Conservation (phyloP, 2,113 vertebrate species). For the Crypturellus undulatus region DNA sequence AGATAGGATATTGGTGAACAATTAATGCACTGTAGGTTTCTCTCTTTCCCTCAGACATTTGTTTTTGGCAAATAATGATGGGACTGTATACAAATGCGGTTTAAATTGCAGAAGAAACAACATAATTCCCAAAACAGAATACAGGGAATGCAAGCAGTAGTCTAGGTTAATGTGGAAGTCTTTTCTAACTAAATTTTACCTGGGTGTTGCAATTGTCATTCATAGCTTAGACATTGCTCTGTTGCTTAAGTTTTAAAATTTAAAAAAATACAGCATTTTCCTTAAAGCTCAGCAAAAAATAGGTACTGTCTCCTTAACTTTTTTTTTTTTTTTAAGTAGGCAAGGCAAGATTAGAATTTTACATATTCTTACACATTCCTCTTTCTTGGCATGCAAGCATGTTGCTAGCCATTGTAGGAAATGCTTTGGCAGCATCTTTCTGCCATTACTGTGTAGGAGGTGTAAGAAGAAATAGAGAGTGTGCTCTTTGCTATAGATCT, state of each 20-base stretch:
- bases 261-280: background rate
- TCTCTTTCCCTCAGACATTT: background rate
- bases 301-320: background rate
- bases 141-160: background rate
- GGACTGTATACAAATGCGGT: background rate
- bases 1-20: background rate
- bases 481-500: background rate
- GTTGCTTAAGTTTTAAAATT: background rate
- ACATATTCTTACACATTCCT: constrained; percentile 35
- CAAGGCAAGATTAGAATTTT: constrained; percentile 43
- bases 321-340: background rate
- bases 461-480: constrained; percentile 46
- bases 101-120: background rate
- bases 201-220: background rate
- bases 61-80: background rate
- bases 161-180: background rate
- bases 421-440: constrained; percentile 57
- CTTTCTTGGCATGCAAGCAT: constrained; percentile 47
- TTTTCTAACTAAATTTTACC: background rate
- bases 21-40: background rate
- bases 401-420: constrained; percentile 38
- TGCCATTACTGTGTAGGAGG: constrained; percentile 60
- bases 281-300: constrained; percentile 16
- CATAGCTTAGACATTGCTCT: background rate
- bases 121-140: background rate